phyloP scores from a whole-genome alignment of 2,113 vertebrate species.

The Onychorhynchus coronatus region DNA sequence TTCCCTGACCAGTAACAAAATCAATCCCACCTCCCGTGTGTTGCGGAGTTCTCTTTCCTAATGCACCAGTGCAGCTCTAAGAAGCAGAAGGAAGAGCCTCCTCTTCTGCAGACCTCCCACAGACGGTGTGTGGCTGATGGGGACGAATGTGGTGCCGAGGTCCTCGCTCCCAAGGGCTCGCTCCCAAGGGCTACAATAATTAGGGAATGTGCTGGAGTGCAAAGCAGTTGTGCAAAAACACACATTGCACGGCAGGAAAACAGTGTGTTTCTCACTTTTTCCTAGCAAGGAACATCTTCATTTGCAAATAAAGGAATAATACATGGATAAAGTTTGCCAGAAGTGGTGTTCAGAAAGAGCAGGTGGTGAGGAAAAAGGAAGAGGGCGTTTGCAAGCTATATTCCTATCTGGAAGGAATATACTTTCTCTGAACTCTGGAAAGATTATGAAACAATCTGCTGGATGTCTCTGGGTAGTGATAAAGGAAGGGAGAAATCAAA shows the following conservation, averaged over 20 bases:
- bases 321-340: background rate
- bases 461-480: conserved; percentile 35
- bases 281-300: background rate
- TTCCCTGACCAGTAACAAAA: background rate
- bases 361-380: background rate
- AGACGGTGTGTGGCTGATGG: background rate
- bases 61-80: background rate
- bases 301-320: conserved; percentile 5
- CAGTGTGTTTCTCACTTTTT: background rate
- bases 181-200: background rate
- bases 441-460: conserved; percentile 34
- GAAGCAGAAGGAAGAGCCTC: background rate
- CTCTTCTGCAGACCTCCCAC: background rate
- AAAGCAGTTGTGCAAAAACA: background rate
- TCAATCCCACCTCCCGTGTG: background rate
- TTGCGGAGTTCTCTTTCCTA: background rate
- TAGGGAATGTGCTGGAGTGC: background rate
- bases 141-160: background rate
- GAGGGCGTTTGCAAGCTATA: background rate
- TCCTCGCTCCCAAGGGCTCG: background rate
- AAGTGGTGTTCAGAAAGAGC: background rate
- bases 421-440: conserved; percentile 8
- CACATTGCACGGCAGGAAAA: background rate
- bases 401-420: conserved; percentile 5
- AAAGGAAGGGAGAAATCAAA: conserved; percentile 36